Base-by-base conservation (phyloP, 2,113 vertebrate genomes). In the Prunella himalayana region DNA sequence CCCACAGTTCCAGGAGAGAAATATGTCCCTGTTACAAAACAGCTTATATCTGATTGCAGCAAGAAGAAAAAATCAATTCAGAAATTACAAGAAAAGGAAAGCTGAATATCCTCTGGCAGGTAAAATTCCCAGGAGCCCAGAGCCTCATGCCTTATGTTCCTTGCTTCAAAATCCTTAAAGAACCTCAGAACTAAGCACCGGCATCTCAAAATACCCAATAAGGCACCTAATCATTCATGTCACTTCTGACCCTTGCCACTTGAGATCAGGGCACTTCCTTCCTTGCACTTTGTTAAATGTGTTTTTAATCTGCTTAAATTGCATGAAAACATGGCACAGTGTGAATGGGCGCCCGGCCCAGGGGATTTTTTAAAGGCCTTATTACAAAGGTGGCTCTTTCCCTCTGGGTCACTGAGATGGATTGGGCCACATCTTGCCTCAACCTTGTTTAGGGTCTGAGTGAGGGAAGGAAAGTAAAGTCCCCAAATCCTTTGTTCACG, bases 281-380 rank as follows among this genome's bases (percentile, higher is more conserved):
- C 96, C 94, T 97, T 97, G 90, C 96, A 94, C 97, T 96, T 96
- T 97, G 90, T 96, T 96, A 97, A 98, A 98, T 97, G 95, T 98
- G 97, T 94, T 97, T 98, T 98, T 96, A 97, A 98, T 98, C 93
- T 98, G 81, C 88, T 92, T 87, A 76, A 81, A 97, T 94, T 96
- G 96, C 94, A 97, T 21, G 66, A 95, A 94, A 96, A 95, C 82
- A 94, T 94, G 80, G 68, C 92, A 93, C 75, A 44, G 64, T 37
- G 88, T 33, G 60, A 90, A 79, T 10, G 79, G 82, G 61, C 47
- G 37, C 91, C 31, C 9, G 4, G 70, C 88, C 79, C 86, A 91
- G 92, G 63, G 28, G 59, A 30, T 44, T 93, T 97, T 92, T 47
- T 68, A 86, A 83, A 83, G 91, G 82, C 86, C 54, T 97, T 79